Percentiles rank a stretch among this genome's conserved stretches.
Evolutionary conservation across 2,888 invertebrate species (phyloP).

Genomic region (Tridacna crocea): DNA sequence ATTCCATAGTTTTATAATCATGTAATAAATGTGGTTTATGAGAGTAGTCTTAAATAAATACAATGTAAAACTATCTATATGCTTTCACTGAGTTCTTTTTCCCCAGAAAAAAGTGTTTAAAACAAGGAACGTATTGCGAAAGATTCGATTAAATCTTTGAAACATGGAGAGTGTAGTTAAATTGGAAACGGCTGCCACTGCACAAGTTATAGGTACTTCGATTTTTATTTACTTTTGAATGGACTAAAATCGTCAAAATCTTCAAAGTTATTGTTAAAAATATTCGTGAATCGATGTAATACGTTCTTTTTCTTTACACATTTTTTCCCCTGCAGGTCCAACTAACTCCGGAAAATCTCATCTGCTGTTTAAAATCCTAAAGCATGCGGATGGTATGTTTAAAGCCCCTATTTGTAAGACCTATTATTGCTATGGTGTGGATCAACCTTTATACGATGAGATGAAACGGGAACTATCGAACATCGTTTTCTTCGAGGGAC

Average conservation of each 20-base stretch:
- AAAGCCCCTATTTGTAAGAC: conserved; percentile 9
- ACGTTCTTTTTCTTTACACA: neutral
- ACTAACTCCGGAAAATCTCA: conserved; percentile 21
- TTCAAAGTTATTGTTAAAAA: neutral
- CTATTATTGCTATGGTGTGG: conserved; percentile 28
- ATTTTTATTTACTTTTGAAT: neutral
- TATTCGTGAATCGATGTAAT: neutral
- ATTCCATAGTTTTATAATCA: no score
- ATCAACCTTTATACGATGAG: conserved; percentile 32
- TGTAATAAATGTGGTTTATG: no score
- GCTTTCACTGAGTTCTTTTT: no score
- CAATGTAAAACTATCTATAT: no score
- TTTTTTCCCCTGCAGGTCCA: conserved; percentile 10
- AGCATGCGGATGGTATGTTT: conserved; percentile 23
- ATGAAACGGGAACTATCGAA: conserved; percentile 23
- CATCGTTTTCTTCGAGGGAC: conserved; percentile 31
- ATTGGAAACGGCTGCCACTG: conserved; percentile 10
- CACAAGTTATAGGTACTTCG: conserved; percentile 12
- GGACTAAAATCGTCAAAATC: neutral
- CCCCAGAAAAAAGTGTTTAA: no score
- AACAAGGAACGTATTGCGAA: no score
- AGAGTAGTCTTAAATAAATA: no score
- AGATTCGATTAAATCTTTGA: neutral
- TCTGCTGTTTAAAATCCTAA: conserved; percentile 23
- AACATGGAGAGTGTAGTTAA: conserved; percentile 24